Evolutionary conservation across 2,888 invertebrate genomes (phyloP), one percentile per base, ranked within the genome.

Genomic region (Nycteola revayana): DNA sequence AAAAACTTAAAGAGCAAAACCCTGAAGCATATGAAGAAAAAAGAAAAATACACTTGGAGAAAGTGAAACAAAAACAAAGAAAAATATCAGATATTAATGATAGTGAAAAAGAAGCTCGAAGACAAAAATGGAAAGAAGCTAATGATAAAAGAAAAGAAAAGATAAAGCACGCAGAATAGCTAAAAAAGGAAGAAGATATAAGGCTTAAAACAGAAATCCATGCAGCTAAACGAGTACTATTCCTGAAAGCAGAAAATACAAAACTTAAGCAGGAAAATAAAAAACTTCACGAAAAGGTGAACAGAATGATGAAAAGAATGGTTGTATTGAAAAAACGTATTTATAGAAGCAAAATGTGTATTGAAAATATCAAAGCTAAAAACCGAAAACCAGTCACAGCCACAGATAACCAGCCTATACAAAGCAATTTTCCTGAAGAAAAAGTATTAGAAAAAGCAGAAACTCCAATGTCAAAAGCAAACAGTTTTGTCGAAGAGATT

Each of bases 271-370:
- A 28, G 20, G 34, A 39, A 39, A 39, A 34, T 39, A 31, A 39
- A 39, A 39, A 33, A 10, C 29, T 27, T 29, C 23, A 33, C 9
- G 22, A 35, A 34, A 34, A 35, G 28, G 25, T 35, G 31, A 34
- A 31, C 34, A 40, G 10, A 28, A 40, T 40, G 30, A 40, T 34
- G 28, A 34, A 40, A 34, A 33, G 25, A 28, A 35, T 35, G 29
- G 25, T 25, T 25, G 25, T 25, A 32, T 25, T 32, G 32, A 32
- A 20, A 32, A 20, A 32, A 32, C 25, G 32, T 26, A 32, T 32
- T 32, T 32, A 32, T 32, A 26, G 26, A 21, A 32, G 21, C 21
- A 26, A 32, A 10, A 4, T 26, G 26, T 26, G 26, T 32, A 32
- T 31, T 31, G 25, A 31, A 32, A 20, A 32, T 32, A 25, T 32